A percentile compares a stretch with the other conserved stretches of the same genome.
These are phyloP conservation scores for Caenorhabditis elegans DNA, from an alignment of 1,140 invertebrate genomes.

Conservation along the genomic window WBcel235 BX284606.5:2053501-2054000, in stretches of 20 bases:
- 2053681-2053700: neutral
- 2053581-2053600: neutral
- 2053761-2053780: neutral
- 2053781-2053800: neutral
- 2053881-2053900: neutral
- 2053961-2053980: neutral
- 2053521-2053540: constrained; percentile 19
- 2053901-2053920: neutral
- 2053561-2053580: neutral
- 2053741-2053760: neutral
- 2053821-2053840: neutral
- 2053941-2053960: neutral
- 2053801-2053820: neutral
- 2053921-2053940: neutral
- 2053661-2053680: neutral
- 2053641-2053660: constrained; percentile 19
- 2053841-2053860: neutral
- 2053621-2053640: neutral
- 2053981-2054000: neutral
- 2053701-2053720: neutral
- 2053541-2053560: constrained; percentile 16
- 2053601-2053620: neutral
- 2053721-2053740: neutral
- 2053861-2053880: constrained; percentile 13
- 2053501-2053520: neutral